These are phyloP conservation scores for Melanargia galathea DNA, from an alignment of 2,888 invertebrate genomes.

Conservation along the genomic window DNA sequence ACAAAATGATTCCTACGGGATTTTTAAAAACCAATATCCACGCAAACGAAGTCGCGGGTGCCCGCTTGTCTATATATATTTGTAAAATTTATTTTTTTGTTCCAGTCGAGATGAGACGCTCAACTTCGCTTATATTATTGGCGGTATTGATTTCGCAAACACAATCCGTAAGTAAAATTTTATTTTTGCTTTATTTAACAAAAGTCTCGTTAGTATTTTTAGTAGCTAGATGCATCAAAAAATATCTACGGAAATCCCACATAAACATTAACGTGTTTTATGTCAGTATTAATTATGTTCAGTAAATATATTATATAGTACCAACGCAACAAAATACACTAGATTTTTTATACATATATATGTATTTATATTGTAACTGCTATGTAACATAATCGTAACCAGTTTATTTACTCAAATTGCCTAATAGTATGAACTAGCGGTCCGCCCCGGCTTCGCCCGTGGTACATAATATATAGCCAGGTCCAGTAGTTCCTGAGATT, in stretches of 20 bases:
- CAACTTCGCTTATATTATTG: conserved; percentile 37
- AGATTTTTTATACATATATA: no score
- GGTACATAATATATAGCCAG: no score
- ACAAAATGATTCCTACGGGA: no score
- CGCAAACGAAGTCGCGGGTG: no score
- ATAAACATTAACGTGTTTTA: no score
- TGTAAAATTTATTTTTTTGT: conserved; percentile 29
- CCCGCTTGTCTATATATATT: no score
- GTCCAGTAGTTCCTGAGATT: no score
- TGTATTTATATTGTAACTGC: no score
- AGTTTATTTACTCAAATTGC: neutral
- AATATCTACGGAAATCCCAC: neutral
- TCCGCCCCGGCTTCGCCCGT: no score
- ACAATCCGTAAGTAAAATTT: conserved; percentile 43
- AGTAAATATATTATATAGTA: neutral
- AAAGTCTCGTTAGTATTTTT: neutral
- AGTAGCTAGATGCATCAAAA: neutral
- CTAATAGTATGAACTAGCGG: no score
- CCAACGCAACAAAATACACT: no score
- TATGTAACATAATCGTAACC: neutral
- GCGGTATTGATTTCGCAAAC: conserved; percentile 38
- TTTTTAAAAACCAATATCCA: no score
- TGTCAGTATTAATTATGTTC: neutral
- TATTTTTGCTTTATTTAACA: conserved; percentile 11
- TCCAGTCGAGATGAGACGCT: conserved; percentile 44